Percentiles rank a stretch among this genome's conserved stretches.
Conservation (phyloP, 1,140 invertebrate species). For the Panagrolaimus sp. region DNA sequence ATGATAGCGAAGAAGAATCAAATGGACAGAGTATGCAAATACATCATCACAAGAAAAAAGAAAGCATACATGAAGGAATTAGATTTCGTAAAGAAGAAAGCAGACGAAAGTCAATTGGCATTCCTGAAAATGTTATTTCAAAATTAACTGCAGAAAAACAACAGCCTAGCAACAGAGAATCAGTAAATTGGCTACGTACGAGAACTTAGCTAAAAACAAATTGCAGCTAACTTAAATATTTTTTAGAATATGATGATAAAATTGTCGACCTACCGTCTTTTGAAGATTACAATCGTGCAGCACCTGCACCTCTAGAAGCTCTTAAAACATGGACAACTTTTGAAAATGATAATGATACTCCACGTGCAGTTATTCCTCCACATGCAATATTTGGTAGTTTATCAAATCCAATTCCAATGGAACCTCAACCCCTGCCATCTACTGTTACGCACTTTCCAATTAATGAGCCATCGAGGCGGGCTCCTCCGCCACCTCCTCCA, state of each 20-base stretch:
- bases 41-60: not conserved
- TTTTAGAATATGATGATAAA: slow-evolving; percentile 8
- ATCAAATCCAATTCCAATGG: not conserved
- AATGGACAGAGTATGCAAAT: not conserved
- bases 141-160: not conserved
- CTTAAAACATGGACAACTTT: slow-evolving; percentile 4
- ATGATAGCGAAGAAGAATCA: not conserved
- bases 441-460: too few relatives aligned
- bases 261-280: not conserved
- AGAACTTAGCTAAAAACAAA: not conserved
- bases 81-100: too few relatives aligned
- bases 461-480: not conserved
- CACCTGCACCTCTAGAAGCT: not conserved
- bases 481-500: not conserved
- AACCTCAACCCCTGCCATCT: not conserved
- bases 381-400: not conserved
- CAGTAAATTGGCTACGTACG: slow-evolving; percentile 6
- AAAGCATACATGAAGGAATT: too few relatives aligned
- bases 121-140: too few relatives aligned
- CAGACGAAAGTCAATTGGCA: too few relatives aligned
- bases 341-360: slow-evolving; percentile 6
- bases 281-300: not conserved
- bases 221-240: not conserved
- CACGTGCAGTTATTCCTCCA: not conserved
- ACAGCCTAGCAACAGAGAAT: not conserved